These are phyloP conservation scores for Creontiades dilutus DNA, from an alignment of 2,888 invertebrate genomes.

Conservation along the genomic window DNA sequence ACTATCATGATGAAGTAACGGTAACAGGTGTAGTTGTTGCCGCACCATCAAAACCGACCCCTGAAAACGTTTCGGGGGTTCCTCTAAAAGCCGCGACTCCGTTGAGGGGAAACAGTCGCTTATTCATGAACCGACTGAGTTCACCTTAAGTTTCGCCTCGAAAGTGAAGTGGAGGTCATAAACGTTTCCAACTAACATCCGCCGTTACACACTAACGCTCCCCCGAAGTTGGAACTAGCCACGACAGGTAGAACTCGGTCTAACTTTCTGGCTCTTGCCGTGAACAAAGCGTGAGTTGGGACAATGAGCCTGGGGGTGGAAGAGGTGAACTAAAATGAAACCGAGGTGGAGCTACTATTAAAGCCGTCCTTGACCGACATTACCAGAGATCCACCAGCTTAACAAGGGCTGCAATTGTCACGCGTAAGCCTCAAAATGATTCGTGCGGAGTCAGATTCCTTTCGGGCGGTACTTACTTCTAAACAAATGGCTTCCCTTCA, in stretches of 20 bases:
- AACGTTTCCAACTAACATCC: conserved; percentile 32
- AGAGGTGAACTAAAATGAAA: conserved; percentile 14
- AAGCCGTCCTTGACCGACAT: conserved; percentile 13
- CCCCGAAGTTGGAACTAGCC: conserved; percentile 24
- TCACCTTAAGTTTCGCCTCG: not conserved
- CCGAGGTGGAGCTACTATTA: not conserved
- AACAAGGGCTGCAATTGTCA: not conserved
- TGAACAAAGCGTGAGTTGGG: conserved; percentile 32
- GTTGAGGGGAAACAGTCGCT: conserved; percentile 18
- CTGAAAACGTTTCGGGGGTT: conserved; percentile 10
- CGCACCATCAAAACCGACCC: conserved; percentile 39
- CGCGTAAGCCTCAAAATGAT: conserved; percentile 2
- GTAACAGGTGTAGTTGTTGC: conserved; percentile 36
- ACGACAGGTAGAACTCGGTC: conserved; percentile 7
- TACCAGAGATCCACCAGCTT: conserved; percentile 3
- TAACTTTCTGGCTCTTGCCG: conserved; percentile 23
- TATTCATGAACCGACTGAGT: conserved; percentile 26
- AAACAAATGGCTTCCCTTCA: not conserved
- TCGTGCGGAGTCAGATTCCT: not conserved
- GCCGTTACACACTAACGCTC: conserved; percentile 24
- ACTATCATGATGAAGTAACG: conserved; percentile 36
- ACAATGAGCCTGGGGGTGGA: conserved; percentile 3
- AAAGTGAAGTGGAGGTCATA: conserved; percentile 42
- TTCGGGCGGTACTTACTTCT: not conserved
- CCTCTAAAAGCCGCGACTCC: conserved; percentile 1